Evolutionary conservation across 2,888 invertebrate genomes (phyloP), one percentile per base, ranked within the genome.

Genomic region (Oligia latruncula): DNA sequence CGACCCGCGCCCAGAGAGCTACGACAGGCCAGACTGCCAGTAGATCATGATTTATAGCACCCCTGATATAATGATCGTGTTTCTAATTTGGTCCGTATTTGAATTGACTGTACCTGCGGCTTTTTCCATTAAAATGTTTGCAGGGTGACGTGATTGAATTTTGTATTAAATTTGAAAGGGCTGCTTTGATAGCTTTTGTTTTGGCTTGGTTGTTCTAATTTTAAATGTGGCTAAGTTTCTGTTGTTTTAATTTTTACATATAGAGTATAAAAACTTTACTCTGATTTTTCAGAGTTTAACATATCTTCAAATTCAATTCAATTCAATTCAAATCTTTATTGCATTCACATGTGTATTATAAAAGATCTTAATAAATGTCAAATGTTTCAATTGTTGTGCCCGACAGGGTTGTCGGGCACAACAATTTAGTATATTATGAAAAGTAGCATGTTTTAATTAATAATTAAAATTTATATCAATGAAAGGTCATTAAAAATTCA

Each of bases 21-120:
- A 80, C 87, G 89, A 91, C 89, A 88, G 82, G 86, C 84, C 86
- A 81, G 11, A 11, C 52, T 15, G 55, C 73, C 73, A 78, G 87
- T 87, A 90, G 90, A 92, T 92, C 90, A 90, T 91, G 91, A 92
- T 91, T 92, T 91, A 92, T 92, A 79, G 80, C 77, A 66, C 71
- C 76, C 62, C 85, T 84, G 75, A 86, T 85, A 86, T 88, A 84
- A 88, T 86, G 85, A 89, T 81, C 85, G 40, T 85, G 81, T 76
- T 83, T 78, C 73, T 81, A 83, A 83, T 86, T 83, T 85, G 43
- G 71, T 72, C 64, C 68, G 75, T 82, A 82, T 86, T 84, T 86
- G 58, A 83, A 81, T 76, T 77, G 58, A 77, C 71, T 79, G 43
- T 79, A 83, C 78, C 77, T 88, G 78, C 65, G 78, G 82, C 65